phyloP scores from a whole-genome alignment of 2,888 invertebrate genomes.

The Folsomia candida region DNA sequence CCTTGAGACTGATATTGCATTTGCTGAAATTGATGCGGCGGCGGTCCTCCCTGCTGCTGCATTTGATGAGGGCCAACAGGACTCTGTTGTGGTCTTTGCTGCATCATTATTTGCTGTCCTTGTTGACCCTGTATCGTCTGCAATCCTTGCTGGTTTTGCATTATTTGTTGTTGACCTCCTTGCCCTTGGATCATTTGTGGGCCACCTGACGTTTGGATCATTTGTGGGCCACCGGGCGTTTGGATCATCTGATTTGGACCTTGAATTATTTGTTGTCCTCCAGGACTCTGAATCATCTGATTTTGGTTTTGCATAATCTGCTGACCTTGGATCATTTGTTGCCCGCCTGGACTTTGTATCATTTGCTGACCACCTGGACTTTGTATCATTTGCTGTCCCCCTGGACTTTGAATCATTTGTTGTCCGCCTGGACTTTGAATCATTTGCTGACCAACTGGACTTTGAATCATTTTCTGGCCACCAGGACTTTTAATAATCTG shows the following conservation, averaged over 20 bases:
- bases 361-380: neutral
- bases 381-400: slow-evolving; percentile 4
- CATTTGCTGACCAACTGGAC: slow-evolving; percentile 8
- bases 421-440: slow-evolving; percentile 12
- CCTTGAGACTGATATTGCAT: slow-evolving; percentile 22
- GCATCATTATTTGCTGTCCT: slow-evolving; percentile 6
- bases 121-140: slow-evolving; percentile 24
- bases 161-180: slow-evolving; percentile 9
- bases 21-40: slow-evolving; percentile 21
- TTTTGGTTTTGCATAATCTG: slow-evolving; percentile 19
- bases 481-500: neutral
- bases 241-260: slow-evolving; percentile 7
- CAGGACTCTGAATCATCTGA: slow-evolving; percentile 19
- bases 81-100: slow-evolving; percentile 18
- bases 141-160: slow-evolving; percentile 25
- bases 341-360: slow-evolving; percentile 1
- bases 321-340: slow-evolving; percentile 15
- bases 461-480: slow-evolving; percentile 18
- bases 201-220: neutral
- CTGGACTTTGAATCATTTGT: slow-evolving; percentile 14
- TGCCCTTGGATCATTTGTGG: slow-evolving; percentile 9
- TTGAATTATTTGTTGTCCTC: slow-evolving; percentile 29
- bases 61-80: slow-evolving; percentile 19
- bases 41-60: slow-evolving; percentile 23
- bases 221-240: neutral